phyloP scores from a whole-genome alignment of 2,797 vertebrate genomes.

The Heterohyrax brucei region DNA sequence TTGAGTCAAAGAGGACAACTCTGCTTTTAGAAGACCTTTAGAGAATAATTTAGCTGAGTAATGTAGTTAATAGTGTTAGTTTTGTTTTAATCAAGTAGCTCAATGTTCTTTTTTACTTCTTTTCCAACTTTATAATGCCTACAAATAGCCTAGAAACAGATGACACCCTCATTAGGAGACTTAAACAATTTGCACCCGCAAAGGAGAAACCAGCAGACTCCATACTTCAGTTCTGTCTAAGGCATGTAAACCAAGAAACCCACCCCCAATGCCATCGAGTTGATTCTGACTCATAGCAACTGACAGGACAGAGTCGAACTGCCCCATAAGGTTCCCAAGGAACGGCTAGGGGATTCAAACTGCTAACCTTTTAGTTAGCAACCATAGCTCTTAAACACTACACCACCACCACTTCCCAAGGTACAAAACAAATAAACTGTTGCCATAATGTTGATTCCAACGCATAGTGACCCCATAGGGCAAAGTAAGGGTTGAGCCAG shows the following conservation, averaged over 20 bases:
- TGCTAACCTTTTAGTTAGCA: too few species aligned
- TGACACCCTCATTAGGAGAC: not conserved
- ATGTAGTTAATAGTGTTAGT: not conserved
- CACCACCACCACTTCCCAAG: not conserved
- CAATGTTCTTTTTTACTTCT: not conserved
- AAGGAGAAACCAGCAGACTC: not conserved
- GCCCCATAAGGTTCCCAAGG: too few species aligned
- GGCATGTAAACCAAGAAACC: not conserved
- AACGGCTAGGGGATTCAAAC: too few species aligned
- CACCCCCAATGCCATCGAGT: too few species aligned
- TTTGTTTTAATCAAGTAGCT: slow-evolving; percentile 37
- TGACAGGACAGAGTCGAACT: too few species aligned
- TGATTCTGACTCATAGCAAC: too few species aligned
- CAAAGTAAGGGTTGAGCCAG: too few species aligned
- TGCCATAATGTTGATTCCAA: too few species aligned
- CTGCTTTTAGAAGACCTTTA: not conserved
- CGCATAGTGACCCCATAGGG: too few species aligned
- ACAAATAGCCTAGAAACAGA: slow-evolving; percentile 12
- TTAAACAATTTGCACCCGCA: not conserved
- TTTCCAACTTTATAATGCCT: slow-evolving; percentile 25
- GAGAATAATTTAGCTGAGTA: slow-evolving; percentile 11
- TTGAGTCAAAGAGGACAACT: not conserved
- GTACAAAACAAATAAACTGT: too few species aligned
- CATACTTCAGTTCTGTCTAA: not conserved
- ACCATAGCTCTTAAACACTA: too few species aligned